phyloP scores from a whole-genome alignment of 1,140 invertebrate genomes.

The Amphibalanus amphitrite region DNA sequence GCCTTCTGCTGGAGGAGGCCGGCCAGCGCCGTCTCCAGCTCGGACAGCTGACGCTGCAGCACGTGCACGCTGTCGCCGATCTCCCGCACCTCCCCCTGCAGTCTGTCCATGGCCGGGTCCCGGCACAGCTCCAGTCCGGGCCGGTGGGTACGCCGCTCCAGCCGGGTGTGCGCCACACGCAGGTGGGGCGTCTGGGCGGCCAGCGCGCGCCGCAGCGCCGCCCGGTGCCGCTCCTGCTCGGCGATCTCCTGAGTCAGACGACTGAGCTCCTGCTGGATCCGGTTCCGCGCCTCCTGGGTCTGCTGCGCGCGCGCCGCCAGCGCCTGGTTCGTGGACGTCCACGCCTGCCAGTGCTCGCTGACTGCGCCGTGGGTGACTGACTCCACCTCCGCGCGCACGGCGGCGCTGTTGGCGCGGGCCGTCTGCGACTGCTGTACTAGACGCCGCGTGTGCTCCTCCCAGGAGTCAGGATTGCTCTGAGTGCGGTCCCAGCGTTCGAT shows the following conservation, averaged over 20 bases:
- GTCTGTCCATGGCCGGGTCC: constrained; percentile 34
- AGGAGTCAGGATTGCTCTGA: constrained; percentile 59
- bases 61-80: constrained; percentile 65
- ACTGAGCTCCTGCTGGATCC: constrained; percentile 56
- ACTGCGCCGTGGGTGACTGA: constrained; percentile 59
- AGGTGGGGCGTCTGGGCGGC: constrained; percentile 33
- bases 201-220: constrained; percentile 64
- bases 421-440: constrained; percentile 61
- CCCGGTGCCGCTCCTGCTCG: constrained; percentile 67
- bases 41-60: constrained; percentile 57
- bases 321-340: constrained; percentile 67
- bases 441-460: constrained; percentile 67
- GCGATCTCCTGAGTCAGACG: constrained; percentile 75
- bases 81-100: constrained; percentile 68
- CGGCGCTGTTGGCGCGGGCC: constrained; percentile 58
- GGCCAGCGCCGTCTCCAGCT: constrained; percentile 64
- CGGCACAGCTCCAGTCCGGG: constrained; percentile 76
- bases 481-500: constrained; percentile 80
- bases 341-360: constrained; percentile 75
- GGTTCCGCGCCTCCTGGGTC: constrained; percentile 66
- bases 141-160: constrained; percentile 64
- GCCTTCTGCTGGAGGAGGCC: constrained; percentile 62
- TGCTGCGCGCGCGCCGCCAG: constrained; percentile 55
- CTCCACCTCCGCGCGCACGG: constrained; percentile 58
- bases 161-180: constrained; percentile 68